Percentiles rank a stretch among this genome's conserved stretches.
phyloP scores from a whole-genome alignment of 2,888 invertebrate genomes.

The Mallateleia sp. region DNA sequence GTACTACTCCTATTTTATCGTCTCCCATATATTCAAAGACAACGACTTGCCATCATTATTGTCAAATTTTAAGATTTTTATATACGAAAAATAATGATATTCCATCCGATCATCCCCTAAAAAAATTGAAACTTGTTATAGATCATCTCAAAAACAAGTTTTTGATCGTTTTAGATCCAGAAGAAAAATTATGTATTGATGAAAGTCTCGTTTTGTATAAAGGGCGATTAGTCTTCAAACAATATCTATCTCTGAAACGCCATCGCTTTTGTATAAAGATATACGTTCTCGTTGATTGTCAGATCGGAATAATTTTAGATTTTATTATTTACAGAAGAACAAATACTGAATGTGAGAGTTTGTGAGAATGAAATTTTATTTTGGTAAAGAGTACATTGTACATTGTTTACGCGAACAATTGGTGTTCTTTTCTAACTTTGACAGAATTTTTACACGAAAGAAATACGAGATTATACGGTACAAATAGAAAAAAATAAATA shows the following conservation, averaged over 20 bases:
- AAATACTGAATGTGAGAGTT: constrained; percentile 24
- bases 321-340: constrained; percentile 24
- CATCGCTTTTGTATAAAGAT: constrained; percentile 39
- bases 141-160: constrained; percentile 47
- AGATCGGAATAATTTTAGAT: constrained; percentile 28
- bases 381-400: no score
- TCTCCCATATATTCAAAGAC: constrained; percentile 37
- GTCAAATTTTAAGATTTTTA: constrained; percentile 37
- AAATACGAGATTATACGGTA: constrained; percentile 20
- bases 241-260: constrained; percentile 34
- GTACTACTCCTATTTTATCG: constrained; percentile 39
- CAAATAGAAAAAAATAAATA: constrained; percentile 30
- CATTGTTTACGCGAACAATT: no score
- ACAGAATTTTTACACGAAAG: constrained; percentile 19
- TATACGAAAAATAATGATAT: no score
- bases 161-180: constrained; percentile 18
- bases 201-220: constrained; percentile 49
- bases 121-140: constrained; percentile 35
- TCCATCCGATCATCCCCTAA: no score
- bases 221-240: constrained; percentile 38
- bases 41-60: constrained; percentile 39
- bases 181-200: constrained; percentile 39
- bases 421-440: constrained; percentile 16
- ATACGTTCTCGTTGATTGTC: constrained; percentile 20
- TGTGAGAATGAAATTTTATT: no score